Conservation (phyloP, 2,113 vertebrate genomes). For the Tinamus guttatus region DNA sequence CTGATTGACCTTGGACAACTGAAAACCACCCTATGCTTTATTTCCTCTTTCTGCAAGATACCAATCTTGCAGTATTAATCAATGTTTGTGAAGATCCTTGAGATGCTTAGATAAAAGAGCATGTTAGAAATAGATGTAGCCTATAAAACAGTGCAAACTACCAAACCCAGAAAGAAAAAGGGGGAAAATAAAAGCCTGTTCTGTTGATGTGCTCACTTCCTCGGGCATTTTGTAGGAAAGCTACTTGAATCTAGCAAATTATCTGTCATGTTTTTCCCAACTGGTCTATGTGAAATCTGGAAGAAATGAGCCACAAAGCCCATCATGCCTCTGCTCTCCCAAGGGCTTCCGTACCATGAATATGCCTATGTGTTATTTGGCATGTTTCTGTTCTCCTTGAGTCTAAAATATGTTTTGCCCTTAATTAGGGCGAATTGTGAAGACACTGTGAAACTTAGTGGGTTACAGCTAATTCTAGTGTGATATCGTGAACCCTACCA, state of each 20-base stretch:
- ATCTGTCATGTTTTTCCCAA: background rate
- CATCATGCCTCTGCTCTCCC: background rate
- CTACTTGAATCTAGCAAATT: background rate
- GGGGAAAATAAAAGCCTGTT: background rate
- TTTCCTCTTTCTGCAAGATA: conserved; percentile 38
- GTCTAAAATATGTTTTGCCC: background rate
- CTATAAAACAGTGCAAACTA: conserved; percentile 17
- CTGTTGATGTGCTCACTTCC: background rate
- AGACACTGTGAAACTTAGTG: background rate
- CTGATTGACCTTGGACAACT: conserved; percentile 49
- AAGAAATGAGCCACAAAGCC: background rate
- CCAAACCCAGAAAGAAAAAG: background rate
- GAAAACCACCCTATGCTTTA: conserved; percentile 34
- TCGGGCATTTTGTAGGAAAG: background rate
- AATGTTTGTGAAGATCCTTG: conserved; percentile 48
- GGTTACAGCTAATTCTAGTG: background rate
- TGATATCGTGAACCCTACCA: background rate
- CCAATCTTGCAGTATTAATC: conserved; percentile 20
- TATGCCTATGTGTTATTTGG: background rate
- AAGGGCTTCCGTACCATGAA: background rate
- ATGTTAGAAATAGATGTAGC: background rate
- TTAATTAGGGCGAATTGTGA: background rate
- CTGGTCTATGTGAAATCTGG: background rate
- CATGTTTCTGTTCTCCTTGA: background rate
- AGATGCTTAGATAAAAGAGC: conserved; percentile 16